Evolutionary conservation across 2,888 invertebrate species (phyloP), one percentile per base, ranked within the genome.

Genomic region (Pheosia tremula): DNA sequence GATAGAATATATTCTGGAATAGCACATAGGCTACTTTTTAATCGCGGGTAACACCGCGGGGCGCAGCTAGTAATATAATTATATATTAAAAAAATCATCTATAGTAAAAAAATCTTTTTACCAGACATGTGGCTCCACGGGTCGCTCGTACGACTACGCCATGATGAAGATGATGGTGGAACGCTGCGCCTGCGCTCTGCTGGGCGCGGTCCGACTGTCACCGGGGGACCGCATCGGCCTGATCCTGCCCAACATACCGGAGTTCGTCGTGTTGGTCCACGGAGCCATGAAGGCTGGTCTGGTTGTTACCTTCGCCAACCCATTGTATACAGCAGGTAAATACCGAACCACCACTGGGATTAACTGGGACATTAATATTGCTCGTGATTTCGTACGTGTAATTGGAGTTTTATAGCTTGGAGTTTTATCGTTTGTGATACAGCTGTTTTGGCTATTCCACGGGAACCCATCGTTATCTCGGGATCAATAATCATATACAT

Each of bases 171-270:
- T 94, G 88, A 87, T 95, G 86, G 89, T 95, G 56, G 91, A 94
- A 61, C 88, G 95, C 39, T 95, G 95, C 72, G 95, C 95, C 1
- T 90, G 90, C 59, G 95, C 95, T 0, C 87, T 96, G 37, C 75
- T 95, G 0, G 93, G 94, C 0, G 93, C 94, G 57, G 84, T 95
- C 63, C 93, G 94, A 8, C 85, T 96, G 69, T 85, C 94, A 69
- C 94, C 94, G 0, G 95, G 96, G 3, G 96, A 96, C 58, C 94
- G 95, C 24, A 83, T 96, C 3, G 96, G 95, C 1, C 85, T 97
- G 37, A 92, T 96, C 47, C 85, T 96, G 69, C 96, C 96, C 6
- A 96, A 97, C 82, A 93, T 96, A 59, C 96, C 96, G 0, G 96
- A 96, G 87, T 96, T 95, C 78, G 90, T 94, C 9, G 94, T 96